A percentile compares a stretch with the other conserved stretches of the same genome.
Evolutionary conservation across 2,888 invertebrate genomes (phyloP).

Genomic region (Seira musarum): DNA sequence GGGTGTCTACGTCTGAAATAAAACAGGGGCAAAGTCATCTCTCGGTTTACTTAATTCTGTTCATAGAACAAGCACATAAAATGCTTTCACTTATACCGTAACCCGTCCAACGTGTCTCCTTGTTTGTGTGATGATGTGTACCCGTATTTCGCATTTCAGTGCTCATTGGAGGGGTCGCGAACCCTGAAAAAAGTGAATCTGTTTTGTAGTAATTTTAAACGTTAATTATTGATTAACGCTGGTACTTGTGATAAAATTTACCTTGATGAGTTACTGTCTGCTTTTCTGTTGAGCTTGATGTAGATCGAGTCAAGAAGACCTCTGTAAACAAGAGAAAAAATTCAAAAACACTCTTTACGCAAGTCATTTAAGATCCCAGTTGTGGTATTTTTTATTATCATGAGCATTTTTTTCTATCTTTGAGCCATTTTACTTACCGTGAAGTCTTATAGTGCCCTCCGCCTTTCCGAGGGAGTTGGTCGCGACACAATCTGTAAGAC

Average conservation of each 20-base stretch:
- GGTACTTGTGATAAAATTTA: too few species aligned
- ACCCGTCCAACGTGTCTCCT: constrained; percentile 57
- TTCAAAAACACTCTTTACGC: too few species aligned
- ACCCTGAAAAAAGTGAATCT: constrained; percentile 54
- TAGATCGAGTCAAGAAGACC: constrained; percentile 66
- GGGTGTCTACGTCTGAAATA: too few species aligned
- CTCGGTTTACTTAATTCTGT: too few species aligned
- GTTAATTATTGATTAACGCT: not conserved
- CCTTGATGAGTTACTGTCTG: constrained; percentile 69
- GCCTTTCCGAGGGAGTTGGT: constrained; percentile 85
- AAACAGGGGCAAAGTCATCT: too few species aligned
- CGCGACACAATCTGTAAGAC: constrained; percentile 79
- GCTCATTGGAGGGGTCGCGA: constrained; percentile 68
- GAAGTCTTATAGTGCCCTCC: constrained; percentile 83
- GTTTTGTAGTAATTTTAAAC: not conserved
- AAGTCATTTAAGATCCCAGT: too few species aligned
- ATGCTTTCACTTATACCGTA: too few species aligned
- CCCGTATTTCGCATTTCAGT: constrained; percentile 62
- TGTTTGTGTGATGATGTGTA: constrained; percentile 58
- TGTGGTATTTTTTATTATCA: too few species aligned
- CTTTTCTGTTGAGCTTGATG: constrained; percentile 68
- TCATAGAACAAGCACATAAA: too few species aligned
- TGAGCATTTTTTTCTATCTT: too few species aligned
- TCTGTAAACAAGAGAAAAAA: constrained; percentile 56
- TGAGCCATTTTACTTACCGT: constrained; percentile 80